These are phyloP conservation scores for Sorex maritimensis DNA, from an alignment of 2,797 vertebrate genomes.

Conservation along the genomic window DNA sequence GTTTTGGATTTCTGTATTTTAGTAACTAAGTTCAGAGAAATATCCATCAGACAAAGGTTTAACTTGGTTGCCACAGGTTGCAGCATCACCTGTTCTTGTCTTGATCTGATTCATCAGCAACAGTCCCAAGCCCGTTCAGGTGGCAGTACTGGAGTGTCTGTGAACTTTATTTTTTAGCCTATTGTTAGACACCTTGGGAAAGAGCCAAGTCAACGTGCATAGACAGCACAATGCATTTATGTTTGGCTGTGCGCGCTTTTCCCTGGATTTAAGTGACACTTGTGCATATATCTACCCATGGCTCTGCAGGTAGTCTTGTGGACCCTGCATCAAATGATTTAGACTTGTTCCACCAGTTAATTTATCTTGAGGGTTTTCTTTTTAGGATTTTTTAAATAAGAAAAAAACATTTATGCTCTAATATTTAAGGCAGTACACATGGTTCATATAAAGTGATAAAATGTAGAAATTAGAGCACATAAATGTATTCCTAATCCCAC, in stretches of 20 bases:
- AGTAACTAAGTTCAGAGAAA: no score
- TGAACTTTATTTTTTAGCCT: constrained; percentile 48
- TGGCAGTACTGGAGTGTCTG: neutral
- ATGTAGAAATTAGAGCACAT: neutral
- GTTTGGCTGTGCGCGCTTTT: neutral
- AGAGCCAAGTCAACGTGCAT: neutral
- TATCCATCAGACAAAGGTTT: neutral
- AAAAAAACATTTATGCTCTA: neutral
- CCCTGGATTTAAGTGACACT: neutral
- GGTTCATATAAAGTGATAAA: constrained; percentile 22
- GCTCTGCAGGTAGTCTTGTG: neutral
- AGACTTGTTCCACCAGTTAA: neutral
- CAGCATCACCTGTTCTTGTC: constrained; percentile 11
- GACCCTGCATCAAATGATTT: neutral
- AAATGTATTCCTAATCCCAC: neutral
- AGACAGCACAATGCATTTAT: constrained; percentile 30
- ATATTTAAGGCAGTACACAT: neutral
- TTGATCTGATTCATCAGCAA: constrained; percentile 58
- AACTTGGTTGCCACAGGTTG: neutral
- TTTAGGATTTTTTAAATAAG: neutral
- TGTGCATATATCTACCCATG: neutral
- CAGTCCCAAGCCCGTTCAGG: constrained; percentile 1
- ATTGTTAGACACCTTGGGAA: constrained; percentile 54
- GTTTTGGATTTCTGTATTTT: no score
- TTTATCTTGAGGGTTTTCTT: neutral